Percentiles rank a stretch among this genome's conserved stretches.
Evolutionary conservation across 2,888 invertebrate genomes (phyloP).

Genomic region (Mythimna ferrago): DNA sequence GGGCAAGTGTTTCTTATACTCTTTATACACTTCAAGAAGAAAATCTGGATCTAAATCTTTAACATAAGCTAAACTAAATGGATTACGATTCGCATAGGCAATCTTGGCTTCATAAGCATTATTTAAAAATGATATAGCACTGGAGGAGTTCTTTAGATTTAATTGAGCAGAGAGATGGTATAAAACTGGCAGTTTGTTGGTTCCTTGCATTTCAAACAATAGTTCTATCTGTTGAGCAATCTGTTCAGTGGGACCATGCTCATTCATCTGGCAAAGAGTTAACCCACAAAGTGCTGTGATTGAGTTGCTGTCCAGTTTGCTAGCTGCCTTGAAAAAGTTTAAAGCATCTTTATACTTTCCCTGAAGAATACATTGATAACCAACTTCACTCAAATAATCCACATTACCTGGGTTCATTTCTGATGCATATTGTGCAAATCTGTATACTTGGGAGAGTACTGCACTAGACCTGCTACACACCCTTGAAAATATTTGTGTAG

Average conservation of each 20-base stretch:
- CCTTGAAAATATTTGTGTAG: constrained; percentile 93
- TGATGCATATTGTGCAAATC: constrained; percentile 95
- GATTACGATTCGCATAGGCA: constrained; percentile 83
- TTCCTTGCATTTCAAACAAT: constrained; percentile 94
- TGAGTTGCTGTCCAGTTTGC: constrained; percentile 96
- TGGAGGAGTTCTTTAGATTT: constrained; percentile 87
- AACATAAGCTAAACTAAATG: constrained; percentile 94
- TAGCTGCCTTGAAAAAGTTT: constrained; percentile 94
- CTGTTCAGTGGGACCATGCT: constrained; percentile 93
- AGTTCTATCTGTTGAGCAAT: constrained; percentile 97
- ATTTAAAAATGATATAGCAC: constrained; percentile 91
- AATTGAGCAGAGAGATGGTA: constrained; percentile 93
- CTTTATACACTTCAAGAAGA: constrained; percentile 94
- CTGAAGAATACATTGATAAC: constrained; percentile 94
- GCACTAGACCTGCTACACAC: constrained; percentile 92
- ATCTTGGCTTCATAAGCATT: constrained; percentile 91
- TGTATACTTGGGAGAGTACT: constrained; percentile 94
- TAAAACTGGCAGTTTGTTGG: constrained; percentile 92
- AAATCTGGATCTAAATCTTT: constrained; percentile 96
- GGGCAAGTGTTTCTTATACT: constrained; percentile 94
- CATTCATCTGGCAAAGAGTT: constrained; percentile 95
- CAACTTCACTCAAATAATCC: constrained; percentile 95
- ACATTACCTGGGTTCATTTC: constrained; percentile 93
- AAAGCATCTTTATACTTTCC: constrained; percentile 95
- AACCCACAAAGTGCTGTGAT: constrained; percentile 95